A percentile compares a stretch with the other conserved stretches of the same genome.
phyloP scores from a whole-genome alignment of 2,113 vertebrate species.

The Dipodomys merriami region DNA sequence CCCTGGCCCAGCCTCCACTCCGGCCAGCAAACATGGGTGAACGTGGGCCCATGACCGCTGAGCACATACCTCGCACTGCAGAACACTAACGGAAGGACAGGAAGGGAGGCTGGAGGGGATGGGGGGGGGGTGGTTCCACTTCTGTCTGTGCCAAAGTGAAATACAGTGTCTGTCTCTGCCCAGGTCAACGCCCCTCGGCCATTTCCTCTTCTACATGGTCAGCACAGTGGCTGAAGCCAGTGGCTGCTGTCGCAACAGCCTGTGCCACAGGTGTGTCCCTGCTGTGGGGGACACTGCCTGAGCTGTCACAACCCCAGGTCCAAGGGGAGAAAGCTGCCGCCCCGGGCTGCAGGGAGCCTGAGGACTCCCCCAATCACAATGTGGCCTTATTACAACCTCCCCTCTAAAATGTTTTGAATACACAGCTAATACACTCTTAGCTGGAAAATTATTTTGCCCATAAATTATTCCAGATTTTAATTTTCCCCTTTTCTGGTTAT shows the following conservation, averaged over 20 bases:
- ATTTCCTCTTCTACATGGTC: not conserved
- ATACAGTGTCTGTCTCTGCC: accelerated
- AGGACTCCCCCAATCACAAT: not conserved
- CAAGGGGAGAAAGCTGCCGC: not conserved
- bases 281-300: accelerated
- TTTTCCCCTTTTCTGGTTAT: slow-evolving; percentile 82
- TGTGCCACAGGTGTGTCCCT: not conserved
- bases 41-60: accelerated
- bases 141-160: not conserved
- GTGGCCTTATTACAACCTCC: not conserved
- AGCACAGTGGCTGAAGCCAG: accelerated
- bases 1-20: accelerated
- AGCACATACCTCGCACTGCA: too few relatives aligned
- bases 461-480: slow-evolving; percentile 83
- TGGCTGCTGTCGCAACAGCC: accelerated
- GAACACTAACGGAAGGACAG: not conserved
- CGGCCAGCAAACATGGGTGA: accelerated
- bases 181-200: accelerated
- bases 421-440: slow-evolving; percentile 72
- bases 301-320: accelerated
- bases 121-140: accelerated
- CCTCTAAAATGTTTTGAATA: slow-evolving; percentile 40
- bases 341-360: accelerated
- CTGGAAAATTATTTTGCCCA: slow-evolving; percentile 77
- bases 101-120: not conserved